phyloP scores from a whole-genome alignment of 2,797 vertebrate species.

The Labeo calbasu region DNA sequence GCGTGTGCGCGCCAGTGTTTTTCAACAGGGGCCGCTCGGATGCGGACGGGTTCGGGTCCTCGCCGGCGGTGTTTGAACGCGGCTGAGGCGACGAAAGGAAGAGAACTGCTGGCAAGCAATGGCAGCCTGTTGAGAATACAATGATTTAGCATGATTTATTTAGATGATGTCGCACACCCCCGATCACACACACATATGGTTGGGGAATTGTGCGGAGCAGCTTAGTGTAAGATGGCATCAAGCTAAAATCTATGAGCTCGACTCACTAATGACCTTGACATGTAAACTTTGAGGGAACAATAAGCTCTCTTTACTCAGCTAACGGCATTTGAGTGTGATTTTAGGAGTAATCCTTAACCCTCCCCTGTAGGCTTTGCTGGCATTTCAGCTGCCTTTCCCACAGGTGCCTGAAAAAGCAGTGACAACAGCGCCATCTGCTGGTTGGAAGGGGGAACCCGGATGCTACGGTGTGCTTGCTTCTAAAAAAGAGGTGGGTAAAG shows the following conservation, averaged over 20 bases:
- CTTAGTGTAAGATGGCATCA: constrained; percentile 57
- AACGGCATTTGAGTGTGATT: constrained; percentile 75
- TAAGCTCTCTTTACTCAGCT: constrained; percentile 74
- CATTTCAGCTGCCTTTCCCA: constrained; percentile 75
- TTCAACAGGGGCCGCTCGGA: constrained; percentile 54
- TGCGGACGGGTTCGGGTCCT: constrained; percentile 51
- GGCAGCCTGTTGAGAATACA: constrained; percentile 72
- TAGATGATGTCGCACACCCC: constrained; percentile 65
- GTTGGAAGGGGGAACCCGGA: constrained; percentile 30
- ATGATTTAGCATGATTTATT: constrained; percentile 79
- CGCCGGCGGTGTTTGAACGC: constrained; percentile 64
- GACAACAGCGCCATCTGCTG: constrained; percentile 80
- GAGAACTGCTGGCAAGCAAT: constrained; percentile 63
- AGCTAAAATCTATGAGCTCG: constrained; percentile 69
- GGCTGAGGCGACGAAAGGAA: constrained; percentile 55
- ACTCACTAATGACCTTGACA: constrained; percentile 77
- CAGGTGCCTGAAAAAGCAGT: constrained; percentile 74
- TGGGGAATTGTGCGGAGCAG: constrained; percentile 72
- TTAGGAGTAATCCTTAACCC: constrained; percentile 67
- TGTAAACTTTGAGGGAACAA: constrained; percentile 78
- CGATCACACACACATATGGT: constrained; percentile 76
- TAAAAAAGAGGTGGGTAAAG: constrained; percentile 24
- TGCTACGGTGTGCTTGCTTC: background rate
- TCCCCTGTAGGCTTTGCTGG: constrained; percentile 71
- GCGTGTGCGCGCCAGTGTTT: constrained; percentile 5